Evolutionary conservation across 2,888 invertebrate species (phyloP).

Genomic region (Mesochorus sp.): DNA sequence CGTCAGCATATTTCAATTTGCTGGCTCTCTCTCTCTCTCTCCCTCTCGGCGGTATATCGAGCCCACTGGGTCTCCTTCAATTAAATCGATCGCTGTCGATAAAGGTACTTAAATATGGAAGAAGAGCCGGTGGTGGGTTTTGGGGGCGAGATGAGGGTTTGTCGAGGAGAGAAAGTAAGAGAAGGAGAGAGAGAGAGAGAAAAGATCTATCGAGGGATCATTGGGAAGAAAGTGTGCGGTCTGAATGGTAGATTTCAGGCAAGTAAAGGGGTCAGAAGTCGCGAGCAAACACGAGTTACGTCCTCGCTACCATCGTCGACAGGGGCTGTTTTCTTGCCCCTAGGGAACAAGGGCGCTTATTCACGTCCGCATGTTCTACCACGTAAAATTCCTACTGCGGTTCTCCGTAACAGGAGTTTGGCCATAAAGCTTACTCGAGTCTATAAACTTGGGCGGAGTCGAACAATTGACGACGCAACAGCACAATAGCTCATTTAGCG

Average conservation of each 20-base stretch:
- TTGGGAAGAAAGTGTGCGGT: constrained; percentile 51
- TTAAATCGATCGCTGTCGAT: constrained; percentile 57
- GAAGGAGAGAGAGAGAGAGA: neutral
- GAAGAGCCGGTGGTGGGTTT: neutral
- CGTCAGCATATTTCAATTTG: constrained; percentile 47
- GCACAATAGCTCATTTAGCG: constrained; percentile 78
- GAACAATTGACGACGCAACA: constrained; percentile 65
- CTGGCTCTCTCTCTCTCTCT: too few species aligned
- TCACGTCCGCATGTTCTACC: constrained; percentile 2
- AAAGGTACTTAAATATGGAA: constrained; percentile 33
- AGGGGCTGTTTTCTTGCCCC: constrained; percentile 53
- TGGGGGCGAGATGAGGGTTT: constrained; percentile 27
- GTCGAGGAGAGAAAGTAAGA: neutral
- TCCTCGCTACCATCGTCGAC: constrained; percentile 19
- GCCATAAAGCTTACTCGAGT: constrained; percentile 48
- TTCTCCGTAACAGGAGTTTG: constrained; percentile 40
- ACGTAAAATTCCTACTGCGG: constrained; percentile 8
- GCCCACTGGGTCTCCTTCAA: constrained; percentile 34
- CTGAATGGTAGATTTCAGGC: constrained; percentile 50
- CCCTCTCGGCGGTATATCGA: too few species aligned
- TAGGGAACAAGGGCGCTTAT: constrained; percentile 64
- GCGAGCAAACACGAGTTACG: constrained; percentile 69
- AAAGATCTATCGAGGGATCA: neutral
- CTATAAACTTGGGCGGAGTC: constrained; percentile 41
- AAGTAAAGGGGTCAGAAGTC: constrained; percentile 71